Conservation (phyloP, 2,888 invertebrate genomes). For the Temnothorax rugatulus region DNA sequence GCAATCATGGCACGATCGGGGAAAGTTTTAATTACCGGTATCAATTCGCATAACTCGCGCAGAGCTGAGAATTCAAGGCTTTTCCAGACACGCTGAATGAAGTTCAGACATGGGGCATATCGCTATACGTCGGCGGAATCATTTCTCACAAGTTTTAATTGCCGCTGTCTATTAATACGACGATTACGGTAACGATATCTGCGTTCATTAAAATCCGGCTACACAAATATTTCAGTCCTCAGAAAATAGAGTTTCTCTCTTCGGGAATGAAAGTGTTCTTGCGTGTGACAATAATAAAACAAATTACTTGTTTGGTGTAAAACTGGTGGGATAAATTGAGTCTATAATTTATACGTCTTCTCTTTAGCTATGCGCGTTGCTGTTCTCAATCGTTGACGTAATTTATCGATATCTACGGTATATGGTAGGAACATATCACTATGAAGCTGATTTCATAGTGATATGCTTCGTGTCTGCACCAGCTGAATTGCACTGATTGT, state of each 20-base stretch:
- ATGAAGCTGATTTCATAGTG: constrained; percentile 73
- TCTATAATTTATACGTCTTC: constrained; percentile 71
- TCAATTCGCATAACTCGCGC: constrained; percentile 76
- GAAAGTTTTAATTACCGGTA: constrained; percentile 78
- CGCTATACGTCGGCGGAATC: constrained; percentile 61
- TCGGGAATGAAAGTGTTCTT: not conserved
- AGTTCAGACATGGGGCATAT: constrained; percentile 64
- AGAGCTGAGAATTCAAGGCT: constrained; percentile 65
- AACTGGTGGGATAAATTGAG: constrained; percentile 71
- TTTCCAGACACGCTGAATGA: constrained; percentile 66
- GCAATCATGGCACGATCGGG: constrained; percentile 67
- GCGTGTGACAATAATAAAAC: constrained; percentile 58
- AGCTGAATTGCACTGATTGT: constrained; percentile 83
- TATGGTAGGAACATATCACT: constrained; percentile 45
- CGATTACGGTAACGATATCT: constrained; percentile 65
- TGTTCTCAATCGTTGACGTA: constrained; percentile 75
- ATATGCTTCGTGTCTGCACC: constrained; percentile 73
- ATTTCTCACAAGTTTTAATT: constrained; percentile 76
- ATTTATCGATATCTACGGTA: constrained; percentile 73
- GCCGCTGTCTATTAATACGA: constrained; percentile 67
- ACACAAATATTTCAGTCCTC: constrained; percentile 20
- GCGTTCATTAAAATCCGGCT: constrained; percentile 56
- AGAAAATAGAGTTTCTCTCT: not conserved
- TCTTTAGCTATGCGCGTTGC: constrained; percentile 56
- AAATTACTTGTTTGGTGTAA: constrained; percentile 47